phyloP scores from a whole-genome alignment of 2,888 invertebrate species.

The Polyploca ridens region DNA sequence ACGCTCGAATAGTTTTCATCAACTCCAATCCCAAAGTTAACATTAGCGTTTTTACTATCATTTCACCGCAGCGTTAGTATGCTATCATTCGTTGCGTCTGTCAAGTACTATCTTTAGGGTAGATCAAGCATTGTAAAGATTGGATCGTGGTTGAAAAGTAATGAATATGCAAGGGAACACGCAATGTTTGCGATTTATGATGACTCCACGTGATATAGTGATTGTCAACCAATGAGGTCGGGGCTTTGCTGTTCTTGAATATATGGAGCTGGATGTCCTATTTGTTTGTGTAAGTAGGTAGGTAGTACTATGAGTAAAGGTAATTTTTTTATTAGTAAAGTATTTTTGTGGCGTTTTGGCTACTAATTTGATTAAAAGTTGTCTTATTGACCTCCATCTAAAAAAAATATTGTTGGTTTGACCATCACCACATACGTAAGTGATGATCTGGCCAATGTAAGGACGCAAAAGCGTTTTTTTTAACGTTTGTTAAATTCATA shows the following conservation, averaged over 20 bases:
- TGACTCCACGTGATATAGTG: not conserved
- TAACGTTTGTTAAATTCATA: too few relatives aligned
- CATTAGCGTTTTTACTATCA: constrained; percentile 1
- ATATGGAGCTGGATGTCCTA: not conserved
- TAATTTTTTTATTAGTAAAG: too few relatives aligned
- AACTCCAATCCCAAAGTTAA: not conserved
- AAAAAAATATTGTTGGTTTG: too few relatives aligned
- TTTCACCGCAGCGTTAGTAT: not conserved
- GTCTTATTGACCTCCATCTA: too few relatives aligned
- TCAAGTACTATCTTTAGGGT: constrained; percentile 4
- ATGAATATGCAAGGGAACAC: not conserved
- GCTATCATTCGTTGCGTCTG: not conserved
- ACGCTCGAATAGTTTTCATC: too few relatives aligned
- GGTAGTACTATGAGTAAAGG: not conserved
- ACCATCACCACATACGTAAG: too few relatives aligned
- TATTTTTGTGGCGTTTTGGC: too few relatives aligned
- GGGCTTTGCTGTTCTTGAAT: not conserved
- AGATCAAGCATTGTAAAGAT: constrained; percentile 11
- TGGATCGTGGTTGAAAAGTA: constrained; percentile 8
- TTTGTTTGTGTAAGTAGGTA: not conserved
- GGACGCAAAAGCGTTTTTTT: too few relatives aligned
- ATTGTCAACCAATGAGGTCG: constrained; percentile 3
- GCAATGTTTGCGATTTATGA: not conserved
- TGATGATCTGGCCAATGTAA: too few relatives aligned
- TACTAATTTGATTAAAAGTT: too few relatives aligned